Evolutionary conservation across 1,140 invertebrate genomes (phyloP).

Genomic region (Brachionus sp.): DNA sequence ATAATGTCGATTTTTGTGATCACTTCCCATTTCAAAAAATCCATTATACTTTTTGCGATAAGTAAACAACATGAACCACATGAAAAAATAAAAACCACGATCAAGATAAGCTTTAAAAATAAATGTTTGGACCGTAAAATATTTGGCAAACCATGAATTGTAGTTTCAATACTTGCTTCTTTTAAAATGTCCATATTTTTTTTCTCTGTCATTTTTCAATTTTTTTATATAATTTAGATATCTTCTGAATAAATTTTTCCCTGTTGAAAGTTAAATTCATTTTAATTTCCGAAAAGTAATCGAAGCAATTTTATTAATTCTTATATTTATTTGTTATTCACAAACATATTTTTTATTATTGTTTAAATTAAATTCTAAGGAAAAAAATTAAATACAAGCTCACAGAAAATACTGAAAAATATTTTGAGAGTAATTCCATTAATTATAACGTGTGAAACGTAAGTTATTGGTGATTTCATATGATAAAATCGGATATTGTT

Average conservation of each 20-base stretch:
- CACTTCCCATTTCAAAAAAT: not conserved
- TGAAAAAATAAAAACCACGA: not conserved
- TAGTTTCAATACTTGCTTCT: not conserved
- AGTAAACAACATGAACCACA: not conserved
- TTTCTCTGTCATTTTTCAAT: not conserved
- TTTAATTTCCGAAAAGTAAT: too few relatives aligned
- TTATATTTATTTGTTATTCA: too few relatives aligned
- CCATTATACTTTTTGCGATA: not conserved
- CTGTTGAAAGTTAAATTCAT: too few relatives aligned
- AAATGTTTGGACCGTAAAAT: not conserved
- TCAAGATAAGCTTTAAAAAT: not conserved
- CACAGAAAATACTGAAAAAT: too few relatives aligned
- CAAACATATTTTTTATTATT: too few relatives aligned
- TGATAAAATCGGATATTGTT: too few relatives aligned
- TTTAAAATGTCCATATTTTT: not conserved
- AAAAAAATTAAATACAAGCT: too few relatives aligned
- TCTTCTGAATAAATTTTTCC: not conserved
- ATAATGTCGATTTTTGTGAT: slow-evolving; percentile 23
- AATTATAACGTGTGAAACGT: too few relatives aligned
- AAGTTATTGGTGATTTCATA: too few relatives aligned
- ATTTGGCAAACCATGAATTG: not conserved
- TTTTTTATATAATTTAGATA: not conserved
- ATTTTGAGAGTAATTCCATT: too few relatives aligned
- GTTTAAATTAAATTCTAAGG: too few relatives aligned
- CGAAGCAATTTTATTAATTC: not conserved